Conservation (phyloP, 2,113 vertebrate species). For the Meleagris gallopavo region DNA sequence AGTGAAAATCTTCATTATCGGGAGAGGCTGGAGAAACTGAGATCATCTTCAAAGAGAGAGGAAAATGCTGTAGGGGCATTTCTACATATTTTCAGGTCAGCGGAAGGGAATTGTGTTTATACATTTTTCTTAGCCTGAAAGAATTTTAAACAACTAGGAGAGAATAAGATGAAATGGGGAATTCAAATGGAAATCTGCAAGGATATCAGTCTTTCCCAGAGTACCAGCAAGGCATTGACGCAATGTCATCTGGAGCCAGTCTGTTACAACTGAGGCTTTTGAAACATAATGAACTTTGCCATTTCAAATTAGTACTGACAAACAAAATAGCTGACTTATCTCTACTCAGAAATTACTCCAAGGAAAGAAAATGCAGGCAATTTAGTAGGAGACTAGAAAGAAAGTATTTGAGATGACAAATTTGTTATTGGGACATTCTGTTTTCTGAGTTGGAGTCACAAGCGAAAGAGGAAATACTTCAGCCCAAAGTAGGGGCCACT, state of each 20-base stretch:
- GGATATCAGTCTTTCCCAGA: background rate
- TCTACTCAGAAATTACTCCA: background rate
- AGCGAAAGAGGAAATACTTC: background rate
- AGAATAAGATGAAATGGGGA: background rate
- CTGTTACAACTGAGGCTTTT: background rate
- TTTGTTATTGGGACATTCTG: background rate
- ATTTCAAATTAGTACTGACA: constrained; percentile 13
- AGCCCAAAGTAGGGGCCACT: background rate
- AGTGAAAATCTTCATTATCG: background rate
- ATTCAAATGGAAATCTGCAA: background rate
- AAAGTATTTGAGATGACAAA: background rate
- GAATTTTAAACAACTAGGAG: background rate
- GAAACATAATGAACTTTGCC: background rate
- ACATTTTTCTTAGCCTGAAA: background rate
- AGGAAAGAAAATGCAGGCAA: background rate
- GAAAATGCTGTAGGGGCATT: background rate
- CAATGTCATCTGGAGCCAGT: background rate
- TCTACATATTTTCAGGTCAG: background rate
- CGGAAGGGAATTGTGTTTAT: background rate
- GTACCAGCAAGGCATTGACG: background rate
- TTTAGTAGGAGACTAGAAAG: background rate
- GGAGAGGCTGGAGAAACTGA: background rate
- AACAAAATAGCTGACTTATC: constrained; percentile 1
- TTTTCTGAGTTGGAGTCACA: background rate
- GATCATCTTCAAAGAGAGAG: background rate